Base-by-base conservation (phyloP, 2,888 invertebrate genomes). In the Tinea pellionella region DNA sequence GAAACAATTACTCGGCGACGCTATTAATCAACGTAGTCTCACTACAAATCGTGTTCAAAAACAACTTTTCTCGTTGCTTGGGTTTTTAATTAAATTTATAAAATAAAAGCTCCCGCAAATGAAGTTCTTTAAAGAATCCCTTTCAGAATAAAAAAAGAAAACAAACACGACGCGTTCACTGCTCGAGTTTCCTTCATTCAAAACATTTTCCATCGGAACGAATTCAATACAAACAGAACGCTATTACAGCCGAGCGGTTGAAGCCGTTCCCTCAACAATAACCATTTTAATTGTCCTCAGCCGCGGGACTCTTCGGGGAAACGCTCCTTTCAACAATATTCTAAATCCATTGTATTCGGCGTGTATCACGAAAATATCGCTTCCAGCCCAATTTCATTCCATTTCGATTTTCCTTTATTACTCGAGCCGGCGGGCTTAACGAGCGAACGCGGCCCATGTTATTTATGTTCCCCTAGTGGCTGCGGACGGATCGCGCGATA, bases 371-470 rank as follows among this genome's bases (percentile, higher is more conserved):
- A 80, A 81, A 82, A 80, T 84, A 84, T 85, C 79, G 80, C 78
- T 77, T 81, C 78, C 78, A 81, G 77, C 76, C 85, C 86, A 85
- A 85, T 86, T 86, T 86, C 82, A 85, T 86, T 86, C 80, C 84
- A 83, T 86, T 87, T 86, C 86, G 86, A 86, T 87, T 86, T 86
- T 85, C 86, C 84, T 86, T 86, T 87, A 87, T 86, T 86, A 86
- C 87, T 84, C 79, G 80, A 79, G 81, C 79, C 80, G 78, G 78
- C 79, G 77, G 78, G 83, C 86, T 85, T 87, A 86, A 86, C 86
- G 85, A 86, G 84, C 82, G 80, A 75, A 76, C 78, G 75, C 76
- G 78, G 80, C 75, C 77, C 73, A 76, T 71, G 84, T 84, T 86
- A 87, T 87, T 87, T 87, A 87, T 86, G 85, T 83, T 79, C 77